phyloP scores from a whole-genome alignment of 1,140 invertebrate genomes.

The Cryptotermes secundus region DNA sequence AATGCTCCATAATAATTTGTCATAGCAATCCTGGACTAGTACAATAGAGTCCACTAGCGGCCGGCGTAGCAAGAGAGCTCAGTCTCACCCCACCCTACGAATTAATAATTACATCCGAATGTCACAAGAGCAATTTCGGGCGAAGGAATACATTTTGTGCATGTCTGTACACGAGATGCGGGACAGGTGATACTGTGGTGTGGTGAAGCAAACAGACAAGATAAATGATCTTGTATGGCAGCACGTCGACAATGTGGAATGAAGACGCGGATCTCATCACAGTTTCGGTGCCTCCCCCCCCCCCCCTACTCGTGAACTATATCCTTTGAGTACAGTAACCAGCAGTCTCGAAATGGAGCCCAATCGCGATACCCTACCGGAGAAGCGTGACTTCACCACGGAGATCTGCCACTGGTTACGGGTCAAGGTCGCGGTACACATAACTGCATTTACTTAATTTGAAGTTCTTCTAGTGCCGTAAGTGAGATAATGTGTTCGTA shows the following conservation, averaged over 20 bases:
- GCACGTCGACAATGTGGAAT: neutral
- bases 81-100: too few relatives aligned
- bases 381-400: neutral
- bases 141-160: neutral
- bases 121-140: too few relatives aligned
- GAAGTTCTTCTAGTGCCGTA: too few relatives aligned
- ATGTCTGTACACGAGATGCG: neutral
- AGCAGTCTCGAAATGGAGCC: neutral
- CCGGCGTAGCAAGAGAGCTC: too few relatives aligned
- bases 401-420: neutral
- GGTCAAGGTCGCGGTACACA: neutral
- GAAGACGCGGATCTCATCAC: neutral
- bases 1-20: too few relatives aligned
- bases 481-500: too few relatives aligned
- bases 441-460: neutral
- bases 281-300: neutral
- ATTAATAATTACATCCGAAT: too few relatives aligned
- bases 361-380: neutral
- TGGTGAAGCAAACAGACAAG: constrained; percentile 14
- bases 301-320: neutral
- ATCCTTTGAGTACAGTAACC: neutral
- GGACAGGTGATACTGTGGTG: neutral
- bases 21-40: too few relatives aligned
- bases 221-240: constrained; percentile 18
- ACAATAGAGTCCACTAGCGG: too few relatives aligned